phyloP scores from a whole-genome alignment of 2,797 vertebrate species.

The Kryptopterus vitreolus region DNA sequence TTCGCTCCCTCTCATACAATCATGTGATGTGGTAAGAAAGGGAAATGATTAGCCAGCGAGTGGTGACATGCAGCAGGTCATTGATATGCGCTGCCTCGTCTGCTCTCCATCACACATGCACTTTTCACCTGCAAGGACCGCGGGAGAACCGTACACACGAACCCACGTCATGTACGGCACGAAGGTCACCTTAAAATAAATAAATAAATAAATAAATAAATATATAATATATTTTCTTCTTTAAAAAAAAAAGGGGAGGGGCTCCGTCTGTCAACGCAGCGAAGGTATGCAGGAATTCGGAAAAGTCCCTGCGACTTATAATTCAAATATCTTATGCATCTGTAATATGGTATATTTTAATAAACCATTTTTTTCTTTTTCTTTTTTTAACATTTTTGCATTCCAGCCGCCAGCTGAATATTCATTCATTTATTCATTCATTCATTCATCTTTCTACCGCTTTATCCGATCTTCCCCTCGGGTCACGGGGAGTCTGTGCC shows the following conservation, averaged over 20 bases:
- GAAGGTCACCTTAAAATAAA: too few species aligned
- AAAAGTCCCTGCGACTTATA: neutral
- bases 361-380: neutral
- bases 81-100: conserved; percentile 34
- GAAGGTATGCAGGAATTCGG: neutral
- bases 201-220: too few species aligned
- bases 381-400: neutral
- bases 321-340: neutral
- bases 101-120: conserved; percentile 27
- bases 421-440: too few species aligned
- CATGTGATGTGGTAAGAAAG: conserved; percentile 38
- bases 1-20: conserved; percentile 35
- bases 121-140: conserved; percentile 22
- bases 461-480: too few species aligned
- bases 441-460: too few species aligned
- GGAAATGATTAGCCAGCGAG: conserved; percentile 33
- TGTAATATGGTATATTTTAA: neutral
- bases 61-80: conserved; percentile 15
- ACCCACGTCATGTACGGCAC: neutral
- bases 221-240: too few species aligned
- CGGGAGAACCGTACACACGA: neutral
- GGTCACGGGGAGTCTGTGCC: too few species aligned
- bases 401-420: conserved; percentile 19
- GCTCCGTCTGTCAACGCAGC: neutral
- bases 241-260: neutral